Conservation (phyloP, 2,797 vertebrate species). For the Tokudaia tokunoshimensis region DNA sequence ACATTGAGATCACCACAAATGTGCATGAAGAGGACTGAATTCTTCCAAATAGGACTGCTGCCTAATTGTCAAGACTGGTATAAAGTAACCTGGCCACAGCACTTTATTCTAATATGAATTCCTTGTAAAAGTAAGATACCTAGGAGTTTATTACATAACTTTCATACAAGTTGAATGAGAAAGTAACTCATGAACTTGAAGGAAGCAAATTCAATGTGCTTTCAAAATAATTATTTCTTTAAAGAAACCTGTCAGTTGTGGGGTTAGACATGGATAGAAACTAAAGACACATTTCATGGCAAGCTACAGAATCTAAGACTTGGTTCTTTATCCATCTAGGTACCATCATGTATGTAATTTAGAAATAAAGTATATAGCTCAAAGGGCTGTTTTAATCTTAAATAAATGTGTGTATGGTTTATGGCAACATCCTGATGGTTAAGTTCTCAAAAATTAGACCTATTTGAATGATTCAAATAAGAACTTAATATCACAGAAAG, state of each 20-base stretch:
- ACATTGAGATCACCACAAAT: conserved; percentile 55
- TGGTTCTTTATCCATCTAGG: neutral
- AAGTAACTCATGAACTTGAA: conserved; percentile 40
- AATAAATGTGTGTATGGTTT: neutral
- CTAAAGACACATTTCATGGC: neutral
- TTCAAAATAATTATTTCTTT: conserved; percentile 59
- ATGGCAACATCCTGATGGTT: neutral
- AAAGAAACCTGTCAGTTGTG: neutral
- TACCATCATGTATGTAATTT: neutral
- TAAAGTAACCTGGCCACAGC: conserved; percentile 43
- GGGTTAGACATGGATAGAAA: neutral
- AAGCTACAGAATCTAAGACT: neutral
- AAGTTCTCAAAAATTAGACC: neutral
- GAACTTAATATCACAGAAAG: neutral
- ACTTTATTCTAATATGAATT: conserved; percentile 37
- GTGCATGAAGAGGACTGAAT: conserved; percentile 42
- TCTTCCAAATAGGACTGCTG: conserved; percentile 41
- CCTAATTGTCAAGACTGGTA: conserved; percentile 59
- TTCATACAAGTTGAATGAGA: neutral
- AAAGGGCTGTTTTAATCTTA: conserved; percentile 20
- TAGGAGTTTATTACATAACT: conserved; percentile 53
- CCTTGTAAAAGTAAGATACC: conserved; percentile 23
- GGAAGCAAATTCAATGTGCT: conserved; percentile 46
- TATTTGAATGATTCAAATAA: neutral
- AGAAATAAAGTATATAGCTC: neutral